phyloP scores from a whole-genome alignment of 2,797 vertebrate species.

The Siniperca obscura region DNA sequence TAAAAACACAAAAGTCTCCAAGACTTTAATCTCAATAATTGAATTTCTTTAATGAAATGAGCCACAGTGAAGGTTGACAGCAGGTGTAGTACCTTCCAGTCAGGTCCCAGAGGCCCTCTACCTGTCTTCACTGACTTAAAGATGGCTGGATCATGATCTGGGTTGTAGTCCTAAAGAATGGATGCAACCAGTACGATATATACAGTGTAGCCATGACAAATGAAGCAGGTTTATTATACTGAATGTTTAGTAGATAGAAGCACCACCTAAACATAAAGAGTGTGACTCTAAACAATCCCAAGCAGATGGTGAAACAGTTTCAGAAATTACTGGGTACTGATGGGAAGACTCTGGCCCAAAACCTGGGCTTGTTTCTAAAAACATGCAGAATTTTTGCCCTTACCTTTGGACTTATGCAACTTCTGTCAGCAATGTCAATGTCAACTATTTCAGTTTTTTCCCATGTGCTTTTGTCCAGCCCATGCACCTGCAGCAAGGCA shows the following conservation, averaged over 20 bases:
- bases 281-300: neutral
- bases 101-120: constrained; percentile 90
- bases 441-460: constrained; percentile 87
- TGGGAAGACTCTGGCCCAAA: neutral
- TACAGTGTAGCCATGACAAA: neutral
- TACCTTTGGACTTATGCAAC: constrained; percentile 88
- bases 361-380: neutral
- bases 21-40: neutral
- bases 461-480: constrained; percentile 87
- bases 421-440: constrained; percentile 94
- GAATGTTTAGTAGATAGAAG: neutral
- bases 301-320: neutral
- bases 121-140: constrained; percentile 93
- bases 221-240: neutral
- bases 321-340: neutral
- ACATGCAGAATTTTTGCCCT: constrained; percentile 3
- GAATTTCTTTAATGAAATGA: constrained; percentile 1
- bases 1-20: neutral
- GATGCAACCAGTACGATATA: neutral
- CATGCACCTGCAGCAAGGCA: constrained; percentile 88
- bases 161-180: constrained; percentile 91
- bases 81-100: constrained; percentile 89
- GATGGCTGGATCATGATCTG: constrained; percentile 92
- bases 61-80: neutral
- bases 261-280: neutral